phyloP scores from a whole-genome alignment of 2,797 vertebrate genomes.

The Sebastes variabilis region DNA sequence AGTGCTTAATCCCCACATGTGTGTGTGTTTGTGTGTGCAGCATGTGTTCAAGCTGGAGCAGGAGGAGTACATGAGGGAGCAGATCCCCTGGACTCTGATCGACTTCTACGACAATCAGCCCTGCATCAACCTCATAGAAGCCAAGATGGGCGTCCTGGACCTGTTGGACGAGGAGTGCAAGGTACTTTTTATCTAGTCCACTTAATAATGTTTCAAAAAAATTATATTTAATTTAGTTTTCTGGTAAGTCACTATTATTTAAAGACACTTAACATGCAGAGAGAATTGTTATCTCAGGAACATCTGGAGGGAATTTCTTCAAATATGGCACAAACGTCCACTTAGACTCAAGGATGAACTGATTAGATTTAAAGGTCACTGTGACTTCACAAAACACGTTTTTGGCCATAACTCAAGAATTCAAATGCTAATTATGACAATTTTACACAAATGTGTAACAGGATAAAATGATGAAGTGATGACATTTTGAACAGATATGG shows the following conservation, averaged over 20 bases:
- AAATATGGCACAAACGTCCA: no score
- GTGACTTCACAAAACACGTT: no score
- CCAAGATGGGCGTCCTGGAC: conserved; percentile 96
- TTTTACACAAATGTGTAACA: no score
- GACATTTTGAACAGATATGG: no score
- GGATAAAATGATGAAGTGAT: no score
- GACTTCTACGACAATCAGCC: conserved; percentile 99
- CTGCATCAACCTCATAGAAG: conserved; percentile 99
- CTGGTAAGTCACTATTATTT: background rate
- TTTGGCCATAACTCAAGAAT: no score
- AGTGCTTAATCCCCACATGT: background rate
- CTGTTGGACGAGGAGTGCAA: conserved; percentile 97
- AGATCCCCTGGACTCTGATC: conserved; percentile 99
- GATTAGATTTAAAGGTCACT: no score
- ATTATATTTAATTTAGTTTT: fast-evolving
- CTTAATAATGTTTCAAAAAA: background rate
- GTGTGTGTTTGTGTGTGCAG: conserved; percentile 70
- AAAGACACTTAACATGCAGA: background rate
- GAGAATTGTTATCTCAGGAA: background rate
- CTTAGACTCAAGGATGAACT: no score
- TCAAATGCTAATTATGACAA: no score
- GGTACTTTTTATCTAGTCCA: conserved; percentile 67
- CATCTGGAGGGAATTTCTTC: no score
- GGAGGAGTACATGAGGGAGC: conserved; percentile 98
- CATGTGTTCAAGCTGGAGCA: conserved; percentile 99